Evolutionary conservation across 92 coral and sea anemone species (phyloP).

Genomic region (Chrysogorgia sp.): DNA sequence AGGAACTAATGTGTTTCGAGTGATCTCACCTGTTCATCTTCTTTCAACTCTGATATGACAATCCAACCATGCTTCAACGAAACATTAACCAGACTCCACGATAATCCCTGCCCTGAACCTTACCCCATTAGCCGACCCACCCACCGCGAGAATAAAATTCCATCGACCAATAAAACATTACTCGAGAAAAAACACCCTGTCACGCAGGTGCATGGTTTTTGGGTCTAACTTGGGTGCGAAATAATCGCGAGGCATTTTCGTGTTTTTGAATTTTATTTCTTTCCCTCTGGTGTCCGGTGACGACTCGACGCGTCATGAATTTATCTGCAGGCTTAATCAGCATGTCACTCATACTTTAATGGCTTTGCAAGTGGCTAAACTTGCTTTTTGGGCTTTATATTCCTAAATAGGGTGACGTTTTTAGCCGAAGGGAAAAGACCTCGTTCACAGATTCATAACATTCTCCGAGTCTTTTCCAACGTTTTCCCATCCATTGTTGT

Average conservation of each 20-base stretch:
- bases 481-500: background rate
- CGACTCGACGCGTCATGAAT: constrained; percentile 22
- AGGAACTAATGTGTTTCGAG: constrained; percentile 22
- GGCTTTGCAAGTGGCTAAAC: constrained; percentile 43
- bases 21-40: constrained; percentile 21
- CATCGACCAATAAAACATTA: too few species aligned
- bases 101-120: background rate
- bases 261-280: background rate
- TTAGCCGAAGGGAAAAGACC: background rate
- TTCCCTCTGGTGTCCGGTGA: constrained; percentile 1
- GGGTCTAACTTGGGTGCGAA: background rate
- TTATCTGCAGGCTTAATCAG: constrained; percentile 10
- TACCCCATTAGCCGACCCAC: background rate
- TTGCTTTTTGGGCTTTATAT: background rate
- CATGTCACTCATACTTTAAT: constrained; percentile 38
- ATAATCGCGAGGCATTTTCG: background rate
- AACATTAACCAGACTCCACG: constrained; percentile 24
- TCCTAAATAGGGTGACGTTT: constrained; percentile 5
- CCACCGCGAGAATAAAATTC: too few species aligned
- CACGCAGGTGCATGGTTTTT: too few species aligned
- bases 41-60: constrained; percentile 31
- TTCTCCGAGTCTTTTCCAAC: background rate
- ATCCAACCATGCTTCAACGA: too few species aligned
- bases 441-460: background rate
- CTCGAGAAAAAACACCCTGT: too few species aligned